Evolutionary conservation across 2,113 vertebrate genomes (phyloP), one percentile per base, ranked within the genome.

Genomic region (Steatornis caripensis): DNA sequence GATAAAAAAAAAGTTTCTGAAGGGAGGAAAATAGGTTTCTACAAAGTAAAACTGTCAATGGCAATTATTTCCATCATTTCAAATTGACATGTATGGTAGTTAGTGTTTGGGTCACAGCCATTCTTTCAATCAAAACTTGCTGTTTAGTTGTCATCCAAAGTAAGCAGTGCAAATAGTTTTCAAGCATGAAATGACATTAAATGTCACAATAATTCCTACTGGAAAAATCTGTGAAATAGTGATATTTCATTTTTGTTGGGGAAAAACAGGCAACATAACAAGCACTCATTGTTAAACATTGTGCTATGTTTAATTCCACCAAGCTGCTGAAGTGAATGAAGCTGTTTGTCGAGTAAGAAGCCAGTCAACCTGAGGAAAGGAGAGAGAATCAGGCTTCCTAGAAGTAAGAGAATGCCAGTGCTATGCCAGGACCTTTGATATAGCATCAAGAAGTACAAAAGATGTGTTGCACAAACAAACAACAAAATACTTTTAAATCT

Each of bases 1-100:
- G 91, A 96, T 72, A 87, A 93, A 95, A 87, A 93, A 95, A 80
- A 91, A 95, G 55, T 88, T 75, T 86, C 76, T 55, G 64, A 93
- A 87, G 34, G n/a, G 46, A 89, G 15, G 17, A 94, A 87, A 96
- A 85, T 8, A 86, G 78, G 36, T 92, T 95, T 93, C 80, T 66
- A 64, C 53, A 39, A 90, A 93, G 87, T 71, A 89, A 91, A 93
- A 64, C 81, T 94, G 74, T 90, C 90, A 81, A 75, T 85, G 61
- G 45, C 64, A 94, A 81, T 91, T 94, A 92, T 81, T 94, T 89
- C 92, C 75, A 70, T 88, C 49, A 92, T 91, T 88, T 94, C 76
- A 89, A 93, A 92, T 88, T 89, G 55, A 92, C 61, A 16, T 39
- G 46, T 88, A 66, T 86, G 43, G 45, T 85, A 82, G 79, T 93